Conservation (phyloP, 2,113 vertebrate species). For the Atrichornis clamosus region DNA sequence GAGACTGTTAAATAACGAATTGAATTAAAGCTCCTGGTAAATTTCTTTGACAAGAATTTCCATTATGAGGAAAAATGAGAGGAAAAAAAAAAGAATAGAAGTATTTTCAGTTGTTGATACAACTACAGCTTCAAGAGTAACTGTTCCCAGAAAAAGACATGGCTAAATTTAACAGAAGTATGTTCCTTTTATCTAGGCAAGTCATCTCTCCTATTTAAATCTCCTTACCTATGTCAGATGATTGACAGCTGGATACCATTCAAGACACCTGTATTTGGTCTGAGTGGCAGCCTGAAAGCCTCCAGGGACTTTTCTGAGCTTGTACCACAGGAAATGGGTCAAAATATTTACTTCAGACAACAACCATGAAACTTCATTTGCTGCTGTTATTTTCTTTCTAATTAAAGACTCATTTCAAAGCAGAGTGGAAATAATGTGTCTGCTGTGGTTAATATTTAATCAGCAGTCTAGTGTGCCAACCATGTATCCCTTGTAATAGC, state of each 20-base stretch:
- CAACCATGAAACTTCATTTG: slow-evolving; percentile 54
- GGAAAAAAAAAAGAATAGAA: fast-evolving
- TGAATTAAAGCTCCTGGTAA: background rate
- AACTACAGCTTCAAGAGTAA: background rate
- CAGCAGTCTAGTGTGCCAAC: background rate
- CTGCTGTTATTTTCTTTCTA: slow-evolving; percentile 48
- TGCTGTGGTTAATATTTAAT: slow-evolving; percentile 63
- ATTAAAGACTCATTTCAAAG: slow-evolving; percentile 58
- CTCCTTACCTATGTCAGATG: background rate
- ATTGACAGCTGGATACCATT: background rate
- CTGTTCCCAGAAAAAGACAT: background rate
- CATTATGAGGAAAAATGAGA: background rate
- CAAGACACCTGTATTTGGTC: background rate
- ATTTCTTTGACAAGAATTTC: slow-evolving; percentile 8
- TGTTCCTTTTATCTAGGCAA: background rate
- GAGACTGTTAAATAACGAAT: background rate
- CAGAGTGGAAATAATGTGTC: slow-evolving; percentile 52
- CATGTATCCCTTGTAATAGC: slow-evolving; percentile 36
- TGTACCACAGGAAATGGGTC: slow-evolving; percentile 35
- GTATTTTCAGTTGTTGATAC: background rate
- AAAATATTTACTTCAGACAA: slow-evolving; percentile 63
- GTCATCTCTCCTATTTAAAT: background rate
- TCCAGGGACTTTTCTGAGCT: slow-evolving; percentile 17
- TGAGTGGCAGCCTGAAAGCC: slow-evolving; percentile 23
- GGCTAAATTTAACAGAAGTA: background rate